A percentile compares a stretch with the other conserved stretches of the same genome.
Evolutionary conservation across 2,113 vertebrate species (phyloP).

Genomic region (Benitochromis conjunctus): DNA sequence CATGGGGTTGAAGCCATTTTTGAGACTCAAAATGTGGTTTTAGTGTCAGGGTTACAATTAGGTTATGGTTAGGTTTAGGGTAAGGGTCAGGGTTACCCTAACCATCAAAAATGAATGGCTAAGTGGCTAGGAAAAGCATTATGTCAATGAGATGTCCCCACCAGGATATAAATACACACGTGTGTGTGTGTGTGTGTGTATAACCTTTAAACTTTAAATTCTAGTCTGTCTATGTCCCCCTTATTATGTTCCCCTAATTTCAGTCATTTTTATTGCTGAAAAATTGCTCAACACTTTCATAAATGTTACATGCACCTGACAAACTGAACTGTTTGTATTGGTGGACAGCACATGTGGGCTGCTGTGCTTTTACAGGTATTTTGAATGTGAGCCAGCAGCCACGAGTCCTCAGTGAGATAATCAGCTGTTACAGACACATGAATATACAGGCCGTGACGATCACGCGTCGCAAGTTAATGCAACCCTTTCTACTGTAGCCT

Average conservation of each 20-base stretch:
- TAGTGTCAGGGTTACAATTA: no score
- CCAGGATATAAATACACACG: no score
- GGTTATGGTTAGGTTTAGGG: no score
- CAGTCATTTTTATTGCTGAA: background rate
- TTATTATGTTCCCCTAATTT: background rate
- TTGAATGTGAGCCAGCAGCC: background rate
- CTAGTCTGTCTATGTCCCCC: background rate
- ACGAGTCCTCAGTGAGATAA: background rate
- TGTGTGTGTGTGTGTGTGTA: no score
- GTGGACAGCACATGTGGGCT: background rate
- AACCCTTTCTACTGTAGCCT: background rate
- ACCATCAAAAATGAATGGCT: no score
- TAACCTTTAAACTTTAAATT: background rate
- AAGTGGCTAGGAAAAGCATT: no score
- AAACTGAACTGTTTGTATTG: background rate
- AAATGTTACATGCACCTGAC: background rate
- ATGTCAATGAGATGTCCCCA: no score
- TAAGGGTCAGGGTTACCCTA: no score
- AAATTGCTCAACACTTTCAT: background rate
- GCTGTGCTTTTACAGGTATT: background rate
- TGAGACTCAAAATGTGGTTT: no score
- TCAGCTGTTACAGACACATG: background rate
- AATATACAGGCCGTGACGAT: background rate
- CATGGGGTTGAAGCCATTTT: no score
- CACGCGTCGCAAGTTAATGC: background rate